These are phyloP conservation scores for Muscidifurax raptorellus DNA, from an alignment of 1,140 invertebrate species.

Conservation along the genomic window DNA sequence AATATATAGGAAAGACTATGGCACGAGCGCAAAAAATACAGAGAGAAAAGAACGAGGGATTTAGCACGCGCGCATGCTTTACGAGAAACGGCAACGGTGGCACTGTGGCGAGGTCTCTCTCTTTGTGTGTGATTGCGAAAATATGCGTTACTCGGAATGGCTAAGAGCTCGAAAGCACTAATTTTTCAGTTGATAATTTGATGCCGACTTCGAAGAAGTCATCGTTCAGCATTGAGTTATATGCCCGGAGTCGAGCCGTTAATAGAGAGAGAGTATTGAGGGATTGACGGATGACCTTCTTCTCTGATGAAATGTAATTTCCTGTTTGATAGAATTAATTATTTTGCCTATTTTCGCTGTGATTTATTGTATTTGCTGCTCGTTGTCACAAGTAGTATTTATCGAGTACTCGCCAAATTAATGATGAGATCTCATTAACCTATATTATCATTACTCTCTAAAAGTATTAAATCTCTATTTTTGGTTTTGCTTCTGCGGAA, in stretches of 20 bases:
- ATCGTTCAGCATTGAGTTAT: neutral
- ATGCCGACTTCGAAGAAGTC: neutral
- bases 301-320: slow-evolving; percentile 30
- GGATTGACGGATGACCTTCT: slow-evolving; percentile 30
- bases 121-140: neutral
- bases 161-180: neutral
- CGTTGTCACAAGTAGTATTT: neutral
- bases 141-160: neutral
- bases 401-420: no score
- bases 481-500: no score
- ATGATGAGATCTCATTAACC: no score
- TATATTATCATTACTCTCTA: no score
- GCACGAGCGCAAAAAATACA: neutral
- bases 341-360: neutral
- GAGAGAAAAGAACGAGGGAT: neutral
- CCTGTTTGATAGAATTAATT: slow-evolving; percentile 15
- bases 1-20: neutral
- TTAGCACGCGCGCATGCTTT: neutral
- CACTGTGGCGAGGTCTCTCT: no score
- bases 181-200: neutral
- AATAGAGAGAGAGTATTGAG: neutral
- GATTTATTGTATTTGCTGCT: neutral
- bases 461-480: no score
- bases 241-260: neutral
- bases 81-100: no score